Percentiles rank a stretch among this genome's conserved stretches.
Evolutionary conservation across 2,888 invertebrate species (phyloP).

Genomic region (Ganaspis brasiliensis): DNA sequence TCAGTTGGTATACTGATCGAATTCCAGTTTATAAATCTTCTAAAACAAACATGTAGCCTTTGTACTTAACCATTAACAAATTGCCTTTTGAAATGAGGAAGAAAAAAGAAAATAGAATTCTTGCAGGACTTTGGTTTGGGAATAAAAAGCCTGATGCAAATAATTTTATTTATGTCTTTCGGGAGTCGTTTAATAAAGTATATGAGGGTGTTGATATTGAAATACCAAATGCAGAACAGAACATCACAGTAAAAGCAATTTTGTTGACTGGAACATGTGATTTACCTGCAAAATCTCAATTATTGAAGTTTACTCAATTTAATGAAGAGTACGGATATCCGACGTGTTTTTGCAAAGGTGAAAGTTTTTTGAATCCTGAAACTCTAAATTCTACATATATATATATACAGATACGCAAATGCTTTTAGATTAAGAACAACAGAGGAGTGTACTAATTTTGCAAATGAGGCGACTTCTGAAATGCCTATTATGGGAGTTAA

Average conservation of each 20-base stretch:
- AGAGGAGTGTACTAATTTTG: constrained; percentile 48
- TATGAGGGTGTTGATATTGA: constrained; percentile 28
- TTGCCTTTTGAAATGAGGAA: constrained; percentile 20
- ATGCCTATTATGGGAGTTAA: constrained; percentile 51
- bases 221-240: constrained; percentile 33
- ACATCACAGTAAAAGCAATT: constrained; percentile 48
- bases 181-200: constrained; percentile 14
- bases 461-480: constrained; percentile 48
- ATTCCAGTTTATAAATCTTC: constrained; percentile 42
- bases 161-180: constrained; percentile 21
- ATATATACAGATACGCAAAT: constrained; percentile 55
- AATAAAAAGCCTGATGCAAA: constrained; percentile 4
- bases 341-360: constrained; percentile 50
- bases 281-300: constrained; percentile 56
- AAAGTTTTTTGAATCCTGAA: constrained; percentile 45
- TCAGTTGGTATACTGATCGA: constrained; percentile 52
- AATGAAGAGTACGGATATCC: constrained; percentile 60
- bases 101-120: background rate
- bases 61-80: constrained; percentile 38
- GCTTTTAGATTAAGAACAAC: constrained; percentile 49
- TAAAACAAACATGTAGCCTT: constrained; percentile 26
- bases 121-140: background rate
- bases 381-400: too few relatives aligned
- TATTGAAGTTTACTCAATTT: constrained; percentile 55
- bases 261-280: constrained; percentile 51